Conservation (phyloP, 2,888 invertebrate genomes). For the Harpalus rufipes region DNA sequence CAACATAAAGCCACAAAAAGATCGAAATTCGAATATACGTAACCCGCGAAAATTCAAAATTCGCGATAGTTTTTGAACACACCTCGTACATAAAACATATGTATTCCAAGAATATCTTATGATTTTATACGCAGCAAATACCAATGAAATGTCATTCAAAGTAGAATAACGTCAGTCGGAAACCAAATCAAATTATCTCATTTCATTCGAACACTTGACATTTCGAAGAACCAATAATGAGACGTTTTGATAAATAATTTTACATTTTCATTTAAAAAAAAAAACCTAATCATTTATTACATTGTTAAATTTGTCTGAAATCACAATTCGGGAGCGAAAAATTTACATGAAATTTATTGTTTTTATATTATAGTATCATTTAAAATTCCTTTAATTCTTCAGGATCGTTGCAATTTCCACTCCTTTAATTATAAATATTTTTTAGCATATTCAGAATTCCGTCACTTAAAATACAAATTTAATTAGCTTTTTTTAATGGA, state of each 20-base stretch:
- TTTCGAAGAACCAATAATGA: slow-evolving; percentile 36
- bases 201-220: slow-evolving; percentile 35
- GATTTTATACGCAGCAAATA: slow-evolving; percentile 15
- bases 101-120: slow-evolving; percentile 37
- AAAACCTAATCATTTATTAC: too few species aligned
- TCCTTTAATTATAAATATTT: not conserved
- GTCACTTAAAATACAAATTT: not conserved
- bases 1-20: too few species aligned
- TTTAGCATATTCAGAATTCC: not conserved
- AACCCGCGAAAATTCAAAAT: too few species aligned
- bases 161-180: slow-evolving; percentile 20
- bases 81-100: not conserved
- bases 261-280: not conserved
- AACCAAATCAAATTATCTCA: slow-evolving; percentile 44
- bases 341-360: too few species aligned
- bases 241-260: not conserved
- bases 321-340: too few species aligned
- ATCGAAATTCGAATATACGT: too few species aligned
- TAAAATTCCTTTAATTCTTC: not conserved
- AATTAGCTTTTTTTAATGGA: slow-evolving; percentile 10
- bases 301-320: too few species aligned
- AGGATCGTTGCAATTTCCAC: not conserved
- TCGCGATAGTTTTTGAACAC: too few species aligned
- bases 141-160: slow-evolving; percentile 37
- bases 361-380: too few species aligned